Evolutionary conservation across 2,797 vertebrate genomes (phyloP), one percentile per base, ranked within the genome.

Genomic region (Scyliorhinus canicula): DNA sequence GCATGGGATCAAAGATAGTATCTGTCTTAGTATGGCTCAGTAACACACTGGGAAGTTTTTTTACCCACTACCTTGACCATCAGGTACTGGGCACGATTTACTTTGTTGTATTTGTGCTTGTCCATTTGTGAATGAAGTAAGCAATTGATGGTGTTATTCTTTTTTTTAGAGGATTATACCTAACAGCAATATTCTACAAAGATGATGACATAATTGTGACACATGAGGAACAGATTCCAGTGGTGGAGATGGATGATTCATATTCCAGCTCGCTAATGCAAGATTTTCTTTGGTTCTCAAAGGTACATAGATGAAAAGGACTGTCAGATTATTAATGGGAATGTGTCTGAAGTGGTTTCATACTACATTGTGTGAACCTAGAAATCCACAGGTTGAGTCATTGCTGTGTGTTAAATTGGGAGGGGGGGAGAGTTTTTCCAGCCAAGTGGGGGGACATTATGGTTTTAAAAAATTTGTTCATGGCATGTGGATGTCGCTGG

Each of bases 271-370:
- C 98, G 31, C 97, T 98, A 24, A 97, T 98, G 97, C 98, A 99
- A 96, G 98, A 99, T 96, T 98, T 99, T 96, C 97, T 99, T 44
- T 99, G 98, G 98, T 98, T 99, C 95, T 98, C 98, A 16, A 99
- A 99, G 98, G 98, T 99, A 95, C 52, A 55, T 84, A 40, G n/a
- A 84, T 65, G 11, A 63, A 79, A 60, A 26, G 88, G 63, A 40
- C n/a, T 21, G 47, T 16, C 55, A 57, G n/a, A 63, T 50, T 44
- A 44, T 63, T 63, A n/a, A 60, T 91, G n/a, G 35, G 35, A 57
- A n/a, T 31, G 7, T 21, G 11, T 9, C n/a, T 63, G 86, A 57
- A 57, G 55, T 8, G 57, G n/a, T 6, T 35, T 63, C 7, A 40
- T 35, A 19, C 12, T 31, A 31, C 40, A 40, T 44, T 0, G 19